Conservation (phyloP, 2,797 vertebrate species). For the Bradypodion pumilum region DNA sequence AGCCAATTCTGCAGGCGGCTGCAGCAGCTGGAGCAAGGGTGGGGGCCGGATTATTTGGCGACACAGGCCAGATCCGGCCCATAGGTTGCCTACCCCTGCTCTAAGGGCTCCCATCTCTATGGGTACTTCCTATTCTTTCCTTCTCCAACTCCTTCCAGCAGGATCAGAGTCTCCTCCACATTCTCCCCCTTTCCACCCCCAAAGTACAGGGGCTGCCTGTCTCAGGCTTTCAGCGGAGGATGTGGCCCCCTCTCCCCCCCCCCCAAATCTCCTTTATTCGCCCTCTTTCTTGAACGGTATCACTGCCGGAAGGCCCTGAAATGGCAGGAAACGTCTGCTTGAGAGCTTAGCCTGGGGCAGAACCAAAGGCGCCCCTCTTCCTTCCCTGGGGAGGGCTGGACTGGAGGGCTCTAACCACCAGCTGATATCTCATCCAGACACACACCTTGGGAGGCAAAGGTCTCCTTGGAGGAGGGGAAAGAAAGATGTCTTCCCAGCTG, state of each 20-base stretch:
- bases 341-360: background rate
- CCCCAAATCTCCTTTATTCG: background rate
- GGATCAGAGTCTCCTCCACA: background rate
- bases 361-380: constrained; percentile 44
- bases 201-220: no score
- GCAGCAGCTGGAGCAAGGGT: no score
- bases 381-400: constrained; percentile 22
- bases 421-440: background rate
- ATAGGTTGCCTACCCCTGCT: no score
- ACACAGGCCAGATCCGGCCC: no score
- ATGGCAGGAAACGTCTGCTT: constrained; percentile 11
- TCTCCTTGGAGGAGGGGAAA: background rate
- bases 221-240: background rate
- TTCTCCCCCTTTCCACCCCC: no score
- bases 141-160: no score
- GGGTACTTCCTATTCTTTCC: no score
- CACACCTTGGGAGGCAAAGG: background rate
- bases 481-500: no score
- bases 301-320: background rate
- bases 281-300: background rate
- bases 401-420: background rate
- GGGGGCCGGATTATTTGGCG: no score
- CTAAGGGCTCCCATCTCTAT: no score
- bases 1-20: no score
- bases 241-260: background rate